Evolutionary conservation across 92 coral and sea anemone genomes (phyloP).

Genomic region (Palythoa grandiflora): DNA sequence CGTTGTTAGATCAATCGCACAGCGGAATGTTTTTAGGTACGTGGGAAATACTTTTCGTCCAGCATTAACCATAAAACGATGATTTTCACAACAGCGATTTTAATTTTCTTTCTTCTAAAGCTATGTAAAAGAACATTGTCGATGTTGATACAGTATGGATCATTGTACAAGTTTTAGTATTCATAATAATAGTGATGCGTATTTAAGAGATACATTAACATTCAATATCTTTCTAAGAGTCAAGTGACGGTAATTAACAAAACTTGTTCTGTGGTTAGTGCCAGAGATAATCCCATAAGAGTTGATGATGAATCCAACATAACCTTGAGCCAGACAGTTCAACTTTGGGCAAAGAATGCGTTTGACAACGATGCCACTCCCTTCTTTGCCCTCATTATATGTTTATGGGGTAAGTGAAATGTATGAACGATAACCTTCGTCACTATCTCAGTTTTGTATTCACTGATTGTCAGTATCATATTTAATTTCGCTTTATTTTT

Average conservation of each 20-base stretch:
- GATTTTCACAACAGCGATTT: too few relatives aligned
- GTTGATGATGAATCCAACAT: conserved; percentile 46
- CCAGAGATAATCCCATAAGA: conserved; percentile 48
- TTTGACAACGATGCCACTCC: conserved; percentile 95
- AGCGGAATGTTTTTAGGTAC: too few relatives aligned
- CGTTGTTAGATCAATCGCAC: too few relatives aligned
- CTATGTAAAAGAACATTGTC: too few relatives aligned
- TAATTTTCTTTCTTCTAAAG: too few relatives aligned
- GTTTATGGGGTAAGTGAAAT: conserved; percentile 92
- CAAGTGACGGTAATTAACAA: neutral
- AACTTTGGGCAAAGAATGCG: conserved; percentile 89
- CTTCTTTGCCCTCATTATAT: conserved; percentile 88
- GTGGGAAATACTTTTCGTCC: too few relatives aligned
- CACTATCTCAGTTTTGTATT: neutral
- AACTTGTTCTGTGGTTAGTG: conserved; percentile 30
- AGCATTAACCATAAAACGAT: too few relatives aligned
- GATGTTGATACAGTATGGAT: too few relatives aligned
- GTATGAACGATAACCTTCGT: neutral
- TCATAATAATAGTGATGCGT: too few relatives aligned
- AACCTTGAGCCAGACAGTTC: conserved; percentile 66
- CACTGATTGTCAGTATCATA: neutral
- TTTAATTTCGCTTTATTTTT: neutral
- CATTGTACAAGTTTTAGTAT: too few relatives aligned
- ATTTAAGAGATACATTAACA: too few relatives aligned
- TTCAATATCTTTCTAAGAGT: neutral